phyloP scores from a whole-genome alignment of 2,113 vertebrate species.

The Nymphicus hollandicus region DNA sequence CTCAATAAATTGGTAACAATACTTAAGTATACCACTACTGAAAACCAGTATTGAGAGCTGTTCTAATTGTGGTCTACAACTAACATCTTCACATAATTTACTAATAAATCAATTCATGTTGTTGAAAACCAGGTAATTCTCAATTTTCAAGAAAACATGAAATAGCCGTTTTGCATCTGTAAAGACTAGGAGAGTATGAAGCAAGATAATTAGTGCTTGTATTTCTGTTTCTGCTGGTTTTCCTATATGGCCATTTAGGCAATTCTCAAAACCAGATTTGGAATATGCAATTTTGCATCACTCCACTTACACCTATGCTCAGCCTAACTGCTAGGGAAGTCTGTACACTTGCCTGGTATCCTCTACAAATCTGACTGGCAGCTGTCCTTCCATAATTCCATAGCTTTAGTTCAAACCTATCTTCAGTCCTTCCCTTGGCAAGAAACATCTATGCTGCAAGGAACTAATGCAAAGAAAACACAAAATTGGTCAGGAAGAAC shows the following conservation, averaged over 20 bases:
- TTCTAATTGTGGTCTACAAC: not conserved
- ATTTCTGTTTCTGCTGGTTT: not conserved
- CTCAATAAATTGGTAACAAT: not conserved
- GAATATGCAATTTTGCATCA: not conserved
- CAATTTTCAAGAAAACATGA: not conserved
- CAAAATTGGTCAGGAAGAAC: not conserved
- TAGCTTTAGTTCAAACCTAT: not conserved
- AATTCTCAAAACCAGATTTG: not conserved
- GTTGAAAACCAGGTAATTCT: not conserved
- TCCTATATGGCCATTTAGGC: fast-evolving
- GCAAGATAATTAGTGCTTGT: not conserved
- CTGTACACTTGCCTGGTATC: not conserved
- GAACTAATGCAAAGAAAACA: not conserved
- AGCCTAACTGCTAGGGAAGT: not conserved
- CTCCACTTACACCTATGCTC: not conserved
- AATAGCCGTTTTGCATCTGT: not conserved
- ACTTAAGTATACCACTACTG: not conserved
- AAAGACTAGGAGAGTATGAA: not conserved
- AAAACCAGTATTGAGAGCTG: not conserved
- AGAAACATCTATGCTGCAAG: not conserved
- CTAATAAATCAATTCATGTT: not conserved
- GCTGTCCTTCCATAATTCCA: not conserved
- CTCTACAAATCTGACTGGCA: not conserved
- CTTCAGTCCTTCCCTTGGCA: not conserved
- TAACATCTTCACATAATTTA: not conserved